A percentile compares a stretch with the other conserved stretches of the same genome.
Conservation (phyloP, 1,140 invertebrate genomes). For the Drosophila serrata region DNA sequence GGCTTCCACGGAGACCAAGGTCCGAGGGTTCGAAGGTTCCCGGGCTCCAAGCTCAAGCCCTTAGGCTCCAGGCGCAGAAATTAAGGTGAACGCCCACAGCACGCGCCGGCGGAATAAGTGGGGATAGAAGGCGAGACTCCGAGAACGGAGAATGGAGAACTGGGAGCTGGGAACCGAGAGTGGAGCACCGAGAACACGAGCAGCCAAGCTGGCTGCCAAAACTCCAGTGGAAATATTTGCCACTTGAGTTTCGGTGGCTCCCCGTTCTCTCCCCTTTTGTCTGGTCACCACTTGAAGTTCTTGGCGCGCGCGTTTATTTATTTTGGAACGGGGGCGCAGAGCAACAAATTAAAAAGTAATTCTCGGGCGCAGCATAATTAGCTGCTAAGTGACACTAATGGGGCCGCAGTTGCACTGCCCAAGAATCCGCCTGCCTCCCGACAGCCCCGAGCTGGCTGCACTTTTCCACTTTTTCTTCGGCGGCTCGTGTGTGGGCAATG, state of each 20-base stretch:
- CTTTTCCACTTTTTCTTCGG: constrained; percentile 30
- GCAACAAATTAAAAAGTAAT: constrained; percentile 83
- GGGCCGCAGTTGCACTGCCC: constrained; percentile 47
- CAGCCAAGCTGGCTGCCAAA: constrained; percentile 75
- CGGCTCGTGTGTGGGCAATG: constrained; percentile 44
- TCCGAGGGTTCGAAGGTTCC: constrained; percentile 7
- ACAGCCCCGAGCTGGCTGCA: constrained; percentile 21
- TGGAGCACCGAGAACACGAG: constrained; percentile 19
- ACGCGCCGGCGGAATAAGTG: constrained; percentile 48
- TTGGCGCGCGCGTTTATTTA: constrained; percentile 63
- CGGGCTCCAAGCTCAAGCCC: constrained; percentile 41
- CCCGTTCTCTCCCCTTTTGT: not conserved
- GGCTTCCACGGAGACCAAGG: constrained; percentile 27
- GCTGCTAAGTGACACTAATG: constrained; percentile 81
- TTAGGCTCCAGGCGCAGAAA: constrained; percentile 55
- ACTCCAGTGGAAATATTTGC: constrained; percentile 58
- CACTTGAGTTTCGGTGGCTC: constrained; percentile 60
- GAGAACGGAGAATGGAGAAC: not conserved
- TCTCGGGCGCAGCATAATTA: constrained; percentile 77
- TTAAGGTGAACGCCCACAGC: constrained; percentile 77
- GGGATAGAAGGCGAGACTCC: constrained; percentile 29
- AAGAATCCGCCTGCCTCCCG: constrained; percentile 9
- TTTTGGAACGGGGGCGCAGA: constrained; percentile 63
- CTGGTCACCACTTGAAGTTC: constrained; percentile 24
- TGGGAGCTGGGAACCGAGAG: not conserved